Percentiles rank a stretch among this genome's conserved stretches.
These are phyloP conservation scores for Trematomus loennbergii DNA, from an alignment of 2,113 vertebrate species.

Conservation along the genomic window DNA sequence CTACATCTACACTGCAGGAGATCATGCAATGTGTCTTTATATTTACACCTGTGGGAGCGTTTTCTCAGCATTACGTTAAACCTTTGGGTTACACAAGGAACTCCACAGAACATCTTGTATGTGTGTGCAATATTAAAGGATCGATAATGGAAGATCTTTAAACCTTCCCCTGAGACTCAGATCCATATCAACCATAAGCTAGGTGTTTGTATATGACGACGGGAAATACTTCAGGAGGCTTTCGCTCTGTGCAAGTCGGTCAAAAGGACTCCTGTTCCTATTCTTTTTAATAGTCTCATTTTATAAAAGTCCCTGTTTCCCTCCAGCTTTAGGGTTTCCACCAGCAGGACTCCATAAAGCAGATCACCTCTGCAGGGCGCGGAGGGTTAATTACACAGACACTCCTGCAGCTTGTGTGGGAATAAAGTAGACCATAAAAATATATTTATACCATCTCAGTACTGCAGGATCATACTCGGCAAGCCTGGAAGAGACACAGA, in stretches of 20 bases:
- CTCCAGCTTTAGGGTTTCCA: constrained; percentile 32
- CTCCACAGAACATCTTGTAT: background rate
- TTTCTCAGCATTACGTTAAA: background rate
- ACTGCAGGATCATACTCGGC: background rate
- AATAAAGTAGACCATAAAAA: background rate
- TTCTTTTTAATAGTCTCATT: constrained; percentile 5
- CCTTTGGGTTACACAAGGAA: background rate
- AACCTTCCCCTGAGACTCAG: constrained; percentile 2
- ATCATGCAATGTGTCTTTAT: background rate
- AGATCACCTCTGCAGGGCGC: constrained; percentile 43
- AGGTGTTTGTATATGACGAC: background rate
- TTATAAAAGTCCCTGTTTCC: constrained; percentile 15
- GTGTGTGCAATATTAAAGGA: background rate
- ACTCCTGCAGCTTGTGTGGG: constrained; percentile 16
- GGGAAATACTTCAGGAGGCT: background rate
- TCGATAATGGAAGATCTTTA: background rate
- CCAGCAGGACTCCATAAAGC: constrained; percentile 48
- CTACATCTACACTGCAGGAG: too few relatives aligned
- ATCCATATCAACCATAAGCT: background rate
- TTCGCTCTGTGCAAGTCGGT: background rate
- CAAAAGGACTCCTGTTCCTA: background rate
- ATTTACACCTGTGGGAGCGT: background rate
- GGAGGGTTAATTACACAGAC: constrained; percentile 22
- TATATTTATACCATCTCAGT: background rate
- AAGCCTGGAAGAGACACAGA: background rate